phyloP scores from a whole-genome alignment of 1,140 invertebrate species.

The Holotrichia oblita region DNA sequence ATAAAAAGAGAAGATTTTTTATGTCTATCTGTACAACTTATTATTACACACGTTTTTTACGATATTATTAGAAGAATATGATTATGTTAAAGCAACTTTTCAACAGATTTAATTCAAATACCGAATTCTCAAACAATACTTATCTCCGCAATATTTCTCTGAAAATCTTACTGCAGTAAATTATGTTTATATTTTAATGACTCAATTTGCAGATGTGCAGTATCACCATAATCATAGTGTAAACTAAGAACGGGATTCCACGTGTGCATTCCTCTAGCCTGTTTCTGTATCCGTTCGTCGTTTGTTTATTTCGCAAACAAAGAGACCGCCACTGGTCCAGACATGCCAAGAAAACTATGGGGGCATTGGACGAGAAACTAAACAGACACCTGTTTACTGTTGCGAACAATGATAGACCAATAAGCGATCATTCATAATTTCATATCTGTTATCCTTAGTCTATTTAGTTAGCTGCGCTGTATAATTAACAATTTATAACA shows the following conservation, averaged over 20 bases:
- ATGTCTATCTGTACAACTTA: neutral
- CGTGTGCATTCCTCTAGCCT: neutral
- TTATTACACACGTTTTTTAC: neutral
- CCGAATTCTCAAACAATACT: too few species aligned
- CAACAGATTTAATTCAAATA: neutral
- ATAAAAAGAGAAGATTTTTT: neutral
- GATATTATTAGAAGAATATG: neutral
- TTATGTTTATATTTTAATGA: neutral
- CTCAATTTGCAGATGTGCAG: neutral
- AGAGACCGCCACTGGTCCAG: neutral
- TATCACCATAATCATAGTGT: slow-evolving; percentile 26
- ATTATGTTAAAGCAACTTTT: too few species aligned
- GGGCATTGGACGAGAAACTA: slow-evolving; percentile 30
- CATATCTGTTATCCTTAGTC: too few species aligned
- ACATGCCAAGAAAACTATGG: slow-evolving; percentile 14
- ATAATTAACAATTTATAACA: too few species aligned
- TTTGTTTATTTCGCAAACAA: slow-evolving; percentile 28
- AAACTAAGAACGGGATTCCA: slow-evolving; percentile 4
- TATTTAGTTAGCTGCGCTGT: too few species aligned
- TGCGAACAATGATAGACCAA: neutral
- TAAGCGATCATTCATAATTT: too few species aligned
- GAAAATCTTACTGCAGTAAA: too few species aligned
- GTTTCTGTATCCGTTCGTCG: slow-evolving; percentile 26
- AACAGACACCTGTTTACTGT: slow-evolving; percentile 26
- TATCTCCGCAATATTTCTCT: too few species aligned